Evolutionary conservation across 2,113 vertebrate species (phyloP), one percentile per base, ranked within the genome.

Genomic region (Chlamydotis undulata): DNA sequence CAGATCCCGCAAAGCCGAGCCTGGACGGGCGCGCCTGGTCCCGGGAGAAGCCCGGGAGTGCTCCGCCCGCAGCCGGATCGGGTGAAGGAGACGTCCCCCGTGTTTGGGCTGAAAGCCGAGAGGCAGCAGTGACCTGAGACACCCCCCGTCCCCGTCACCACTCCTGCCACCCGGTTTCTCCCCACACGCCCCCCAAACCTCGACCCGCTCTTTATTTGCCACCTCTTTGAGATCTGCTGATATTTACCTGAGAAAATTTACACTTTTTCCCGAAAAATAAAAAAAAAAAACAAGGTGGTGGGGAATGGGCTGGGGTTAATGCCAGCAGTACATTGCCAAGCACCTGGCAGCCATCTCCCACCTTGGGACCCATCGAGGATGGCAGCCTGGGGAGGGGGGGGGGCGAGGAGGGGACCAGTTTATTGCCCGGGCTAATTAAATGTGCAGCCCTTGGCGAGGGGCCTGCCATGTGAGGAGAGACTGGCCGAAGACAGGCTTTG

Each of bases 381-480:
- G 57, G 68, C 59, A 86, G 82, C 57, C 78, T 45, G 78, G 25
- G 75, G 65, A 19, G 22, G n/a, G 77, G 28, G 77, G 28, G 47
- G 50, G 18, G 41, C 37, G 57, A 90, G 56, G 73, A 37, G 41
- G 71, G 52, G 61, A 64, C 28, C 80, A 94, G 53, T 64, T 96
- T 71, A 93, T 59, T 82, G 83, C 55, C 75, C 49, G 7, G 79
- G 81, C 52, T 97, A 95, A 97, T 97, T 92, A 96, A 96, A 98
- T 91, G 93, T 55, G 83, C 95, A 70, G 97, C 89, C 95, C 89
- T 96, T 85, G 61, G 73, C 67, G 82, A 87, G 96, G 80, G 97
- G 94, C 89, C 97, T 93, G 83, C 43, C 55, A 96, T 89, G 97
- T 96, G 97, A 98, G 90, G 97, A 97, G 96, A 98, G 97, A 97